These are phyloP conservation scores for Parauchenoglanis ngamensis DNA, from an alignment of 2,797 vertebrate species.

Conservation along the genomic window DNA sequence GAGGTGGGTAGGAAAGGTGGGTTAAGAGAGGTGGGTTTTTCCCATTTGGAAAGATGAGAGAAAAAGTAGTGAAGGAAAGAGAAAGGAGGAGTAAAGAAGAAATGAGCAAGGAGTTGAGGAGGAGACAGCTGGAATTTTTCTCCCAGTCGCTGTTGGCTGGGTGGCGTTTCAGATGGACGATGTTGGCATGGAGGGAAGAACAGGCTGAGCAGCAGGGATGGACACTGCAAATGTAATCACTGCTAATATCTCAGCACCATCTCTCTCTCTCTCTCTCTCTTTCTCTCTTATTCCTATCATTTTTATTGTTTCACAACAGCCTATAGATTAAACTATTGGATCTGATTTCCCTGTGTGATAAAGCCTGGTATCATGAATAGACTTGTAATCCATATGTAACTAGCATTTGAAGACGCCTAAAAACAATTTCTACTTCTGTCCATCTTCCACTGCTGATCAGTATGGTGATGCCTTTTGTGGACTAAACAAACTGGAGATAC, in stretches of 20 bases:
- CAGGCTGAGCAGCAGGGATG: constrained; percentile 28
- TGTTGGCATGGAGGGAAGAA: constrained; percentile 32
- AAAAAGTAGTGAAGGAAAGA: not conserved
- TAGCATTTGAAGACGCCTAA: not conserved
- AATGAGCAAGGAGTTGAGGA: not conserved
- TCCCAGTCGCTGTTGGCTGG: constrained; percentile 39
- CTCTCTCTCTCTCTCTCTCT: constrained; percentile 14
- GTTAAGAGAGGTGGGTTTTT: not conserved
- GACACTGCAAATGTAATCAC: constrained; percentile 44
- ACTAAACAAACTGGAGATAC: not conserved
- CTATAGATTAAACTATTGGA: not conserved
- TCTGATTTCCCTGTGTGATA: not conserved
- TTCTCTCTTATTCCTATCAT: not conserved
- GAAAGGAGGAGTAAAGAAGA: not conserved
- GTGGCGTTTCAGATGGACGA: constrained; percentile 38
- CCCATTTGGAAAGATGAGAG: no score
- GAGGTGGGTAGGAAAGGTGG: not conserved
- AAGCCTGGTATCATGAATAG: not conserved
- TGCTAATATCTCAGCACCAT: constrained; percentile 20
- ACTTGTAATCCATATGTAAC: not conserved
- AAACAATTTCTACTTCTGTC: not conserved
- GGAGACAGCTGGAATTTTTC: constrained; percentile 37
- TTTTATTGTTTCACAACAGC: not conserved
- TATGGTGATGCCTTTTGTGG: not conserved
- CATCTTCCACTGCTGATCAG: not conserved